A percentile compares a stretch with the other conserved stretches of the same genome.
phyloP scores from a whole-genome alignment of 2,113 vertebrate species.

The Serinus canaria region DNA sequence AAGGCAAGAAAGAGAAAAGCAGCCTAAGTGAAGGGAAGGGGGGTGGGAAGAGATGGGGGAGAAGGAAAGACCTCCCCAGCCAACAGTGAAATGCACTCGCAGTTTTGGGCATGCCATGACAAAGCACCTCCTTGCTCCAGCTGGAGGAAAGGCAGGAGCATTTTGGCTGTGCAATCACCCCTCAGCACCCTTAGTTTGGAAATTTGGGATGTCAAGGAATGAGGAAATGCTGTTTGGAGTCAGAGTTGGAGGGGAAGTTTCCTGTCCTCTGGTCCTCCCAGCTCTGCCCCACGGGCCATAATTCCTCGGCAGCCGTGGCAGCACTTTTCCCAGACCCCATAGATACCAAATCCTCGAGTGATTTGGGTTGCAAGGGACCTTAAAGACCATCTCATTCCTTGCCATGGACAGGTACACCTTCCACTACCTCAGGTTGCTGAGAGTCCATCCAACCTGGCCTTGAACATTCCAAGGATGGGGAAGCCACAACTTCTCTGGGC shows the following conservation, averaged over 20 bases:
- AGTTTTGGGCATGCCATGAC: background rate
- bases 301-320: background rate
- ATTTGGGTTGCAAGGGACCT: background rate
- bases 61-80: background rate
- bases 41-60: background rate
- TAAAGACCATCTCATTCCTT: background rate
- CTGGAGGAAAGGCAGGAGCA: background rate
- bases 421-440: background rate
- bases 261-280: background rate
- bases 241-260: background rate
- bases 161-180: background rate
- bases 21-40: background rate
- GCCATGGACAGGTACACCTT: background rate
- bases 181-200: background rate
- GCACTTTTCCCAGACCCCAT: background rate
- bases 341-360: background rate
- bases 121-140: background rate
- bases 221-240: background rate
- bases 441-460: background rate
- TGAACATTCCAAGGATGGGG: background rate
- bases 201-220: background rate
- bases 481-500: background rate
- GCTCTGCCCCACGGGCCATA: accelerated
- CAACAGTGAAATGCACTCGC: background rate
- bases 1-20: background rate